Base-by-base conservation (phyloP, 2,888 invertebrate species). In the Amiota communis region DNA sequence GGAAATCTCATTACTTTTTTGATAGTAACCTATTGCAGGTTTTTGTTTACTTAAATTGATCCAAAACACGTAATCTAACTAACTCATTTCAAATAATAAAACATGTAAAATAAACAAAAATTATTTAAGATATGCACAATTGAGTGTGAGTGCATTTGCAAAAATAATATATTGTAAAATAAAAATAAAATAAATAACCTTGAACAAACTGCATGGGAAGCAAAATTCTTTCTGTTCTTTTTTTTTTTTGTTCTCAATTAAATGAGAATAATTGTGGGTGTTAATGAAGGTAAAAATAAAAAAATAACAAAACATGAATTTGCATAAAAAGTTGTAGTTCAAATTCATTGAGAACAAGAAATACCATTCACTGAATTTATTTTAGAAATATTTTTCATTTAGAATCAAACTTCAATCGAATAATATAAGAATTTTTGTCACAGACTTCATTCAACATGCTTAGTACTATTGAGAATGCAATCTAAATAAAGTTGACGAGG, bases 101-200 rank as follows among this genome's bases (percentile, higher is more conserved):
- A 36, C 6, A 36, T 6, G n/a, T n/a, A n/a, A n/a, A n/a, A n/a
- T 11, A 23, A 59, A 59, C 2, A 59, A 59, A 59, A 8, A n/a
- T n/a, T n/a, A n/a, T n/a, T n/a, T 59, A 59, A 17, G 12, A 59
- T 59, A 59, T 11, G 12, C 56, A 2, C 17, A 59, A 59, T 9
- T n/a, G n/a, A 23, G 3, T 23, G n/a, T 20, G 12, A 59, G 23
- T 75, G 75, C 75, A 80, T 76, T 76, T 80, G 69, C 61, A 74
- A 36, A 36, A 36, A 36, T 36, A 36, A 36, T 2, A 6, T 36
- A 36, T 36, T 6, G 2, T 2, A 36, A 36, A 36, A 36, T 36
- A 36, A 65, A 36, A 75, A 63, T 47, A n/a, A 73, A 53, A 47
- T 68, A 51, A 11, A 61, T 57, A 75, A 71, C 68, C 65, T 72